Evolutionary conservation across 2,797 vertebrate species (phyloP).

Genomic region (Oryzias dopingdopingensis): DNA sequence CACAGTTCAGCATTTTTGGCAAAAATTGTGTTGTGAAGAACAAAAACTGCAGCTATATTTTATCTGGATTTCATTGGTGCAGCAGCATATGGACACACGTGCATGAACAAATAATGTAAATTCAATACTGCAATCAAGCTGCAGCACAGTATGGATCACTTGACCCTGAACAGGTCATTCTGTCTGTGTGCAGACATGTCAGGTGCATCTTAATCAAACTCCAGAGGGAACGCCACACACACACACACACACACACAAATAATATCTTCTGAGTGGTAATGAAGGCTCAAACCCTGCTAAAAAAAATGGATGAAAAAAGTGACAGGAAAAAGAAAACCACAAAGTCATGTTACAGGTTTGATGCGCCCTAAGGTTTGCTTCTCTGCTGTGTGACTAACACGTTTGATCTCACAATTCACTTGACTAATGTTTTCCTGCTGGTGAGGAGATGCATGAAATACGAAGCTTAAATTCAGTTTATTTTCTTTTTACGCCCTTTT

Average conservation of each 20-base stretch:
- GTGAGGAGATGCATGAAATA: too few relatives aligned
- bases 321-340: too few relatives aligned
- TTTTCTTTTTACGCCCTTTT: too few relatives aligned
- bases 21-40: too few relatives aligned
- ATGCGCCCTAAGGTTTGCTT: too few relatives aligned
- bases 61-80: conserved; percentile 30
- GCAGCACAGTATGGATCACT: neutral
- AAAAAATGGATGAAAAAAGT: neutral
- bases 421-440: too few relatives aligned
- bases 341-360: too few relatives aligned
- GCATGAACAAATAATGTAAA: neutral
- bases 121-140: neutral
- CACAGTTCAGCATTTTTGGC: too few relatives aligned
- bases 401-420: too few relatives aligned
- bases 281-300: neutral
- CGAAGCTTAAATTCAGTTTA: too few relatives aligned
- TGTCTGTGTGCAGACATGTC: neutral
- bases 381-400: too few relatives aligned
- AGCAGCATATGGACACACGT: neutral
- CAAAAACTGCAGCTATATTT: conserved; percentile 10
- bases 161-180: neutral
- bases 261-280: neutral
- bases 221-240: neutral
- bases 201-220: neutral
- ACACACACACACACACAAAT: too few relatives aligned